phyloP scores from a whole-genome alignment of 1,140 invertebrate genomes.

The Sycophila sp. region DNA sequence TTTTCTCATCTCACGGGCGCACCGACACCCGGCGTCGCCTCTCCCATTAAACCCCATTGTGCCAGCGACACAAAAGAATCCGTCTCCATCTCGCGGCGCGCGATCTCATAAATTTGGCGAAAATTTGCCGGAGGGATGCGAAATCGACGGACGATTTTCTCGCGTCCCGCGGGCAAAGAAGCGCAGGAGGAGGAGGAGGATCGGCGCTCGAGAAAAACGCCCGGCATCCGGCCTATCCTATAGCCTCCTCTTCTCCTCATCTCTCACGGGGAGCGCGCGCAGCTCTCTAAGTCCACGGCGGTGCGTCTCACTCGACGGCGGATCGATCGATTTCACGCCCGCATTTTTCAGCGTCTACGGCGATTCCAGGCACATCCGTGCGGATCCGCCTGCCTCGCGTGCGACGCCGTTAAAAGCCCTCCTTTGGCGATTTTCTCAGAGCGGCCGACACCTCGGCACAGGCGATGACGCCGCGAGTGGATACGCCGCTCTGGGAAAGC shows the following conservation, averaged over 20 bases:
- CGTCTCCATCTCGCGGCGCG: too few relatives aligned
- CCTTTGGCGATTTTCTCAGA: background rate
- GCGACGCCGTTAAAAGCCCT: too few relatives aligned
- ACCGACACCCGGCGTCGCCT: too few relatives aligned
- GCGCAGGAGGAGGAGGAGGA: too few relatives aligned
- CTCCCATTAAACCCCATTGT: constrained; percentile 3
- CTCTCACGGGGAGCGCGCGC: background rate
- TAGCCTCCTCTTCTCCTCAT: too few relatives aligned
- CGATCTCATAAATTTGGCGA: too few relatives aligned
- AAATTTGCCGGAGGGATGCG: background rate
- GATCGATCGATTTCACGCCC: constrained; percentile 18
- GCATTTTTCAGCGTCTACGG: background rate
- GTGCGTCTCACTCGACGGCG: background rate
- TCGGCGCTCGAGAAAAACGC: background rate
- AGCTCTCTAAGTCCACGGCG: background rate
- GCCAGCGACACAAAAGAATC: background rate
- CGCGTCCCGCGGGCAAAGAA: too few relatives aligned
- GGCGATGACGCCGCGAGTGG: background rate
- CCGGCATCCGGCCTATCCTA: background rate
- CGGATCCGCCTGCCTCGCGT: background rate
- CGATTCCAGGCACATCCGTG: background rate
- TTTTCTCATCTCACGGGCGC: too few relatives aligned
- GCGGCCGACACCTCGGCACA: background rate
- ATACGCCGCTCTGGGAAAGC: background rate
- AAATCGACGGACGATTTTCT: background rate